Conservation (phyloP, 2,797 vertebrate species). For the Galago senegalensis region DNA sequence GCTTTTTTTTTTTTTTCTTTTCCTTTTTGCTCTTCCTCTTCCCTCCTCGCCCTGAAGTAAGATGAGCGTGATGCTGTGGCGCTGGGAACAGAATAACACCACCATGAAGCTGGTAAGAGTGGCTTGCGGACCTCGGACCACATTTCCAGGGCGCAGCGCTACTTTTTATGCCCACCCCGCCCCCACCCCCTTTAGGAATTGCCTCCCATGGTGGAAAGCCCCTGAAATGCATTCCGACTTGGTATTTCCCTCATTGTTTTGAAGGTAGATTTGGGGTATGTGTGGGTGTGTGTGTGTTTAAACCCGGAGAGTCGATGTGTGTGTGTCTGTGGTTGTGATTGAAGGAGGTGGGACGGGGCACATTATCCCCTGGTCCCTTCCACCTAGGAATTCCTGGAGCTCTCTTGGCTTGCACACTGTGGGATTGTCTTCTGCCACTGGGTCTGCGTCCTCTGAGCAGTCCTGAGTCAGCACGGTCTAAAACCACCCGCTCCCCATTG, state of each 20-base stretch:
- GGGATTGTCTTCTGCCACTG: rapidly evolving
- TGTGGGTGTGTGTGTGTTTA: not conserved
- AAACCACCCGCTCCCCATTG: not conserved
- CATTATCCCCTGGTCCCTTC: not conserved
- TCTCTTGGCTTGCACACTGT: not conserved
- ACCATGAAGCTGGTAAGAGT: slow-evolving; percentile 97
- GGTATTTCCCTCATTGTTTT: slow-evolving; percentile 71
- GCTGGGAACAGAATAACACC: slow-evolving; percentile 95
- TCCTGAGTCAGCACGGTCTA: not conserved
- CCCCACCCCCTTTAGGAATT: not conserved
- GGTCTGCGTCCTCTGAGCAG: not conserved
- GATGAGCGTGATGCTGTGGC: slow-evolving; percentile 95
- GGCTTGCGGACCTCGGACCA: not conserved
- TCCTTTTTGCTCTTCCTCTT: not conserved
- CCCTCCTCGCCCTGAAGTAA: slow-evolving; percentile 81
- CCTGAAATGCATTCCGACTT: slow-evolving; percentile 37
- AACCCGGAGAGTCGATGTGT: not conserved
- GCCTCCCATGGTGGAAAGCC: slow-evolving; percentile 46
- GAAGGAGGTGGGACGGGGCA: not conserved
- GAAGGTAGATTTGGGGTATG: not conserved
- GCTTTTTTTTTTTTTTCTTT: not conserved
- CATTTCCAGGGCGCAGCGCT: not conserved
- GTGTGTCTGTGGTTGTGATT: not conserved
- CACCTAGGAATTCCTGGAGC: slow-evolving; percentile 32
- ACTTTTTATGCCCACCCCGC: not conserved